Conservation (phyloP, 2,888 invertebrate genomes). For the Thalpophila matura region DNA sequence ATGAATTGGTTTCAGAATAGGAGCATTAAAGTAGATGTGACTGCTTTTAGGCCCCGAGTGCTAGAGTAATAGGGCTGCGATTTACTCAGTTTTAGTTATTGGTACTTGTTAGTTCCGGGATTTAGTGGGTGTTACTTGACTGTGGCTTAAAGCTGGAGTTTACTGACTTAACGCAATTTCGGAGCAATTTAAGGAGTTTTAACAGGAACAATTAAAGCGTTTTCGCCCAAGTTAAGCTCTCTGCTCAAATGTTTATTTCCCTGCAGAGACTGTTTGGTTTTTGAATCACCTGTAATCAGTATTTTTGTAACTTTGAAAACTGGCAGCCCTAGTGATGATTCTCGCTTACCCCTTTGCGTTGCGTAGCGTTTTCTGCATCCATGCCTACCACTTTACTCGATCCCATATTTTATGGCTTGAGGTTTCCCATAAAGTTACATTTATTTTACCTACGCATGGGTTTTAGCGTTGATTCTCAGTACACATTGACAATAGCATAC, state of each 20-base stretch:
- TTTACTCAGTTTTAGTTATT: conserved; percentile 38
- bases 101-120: conserved; percentile 24
- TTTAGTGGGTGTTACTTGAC: conserved; percentile 15
- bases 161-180: conserved; percentile 24
- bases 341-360: conserved; percentile 18
- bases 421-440: conserved; percentile 30
- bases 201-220: conserved; percentile 9
- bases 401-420: conserved; percentile 31
- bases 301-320: not conserved
- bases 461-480: conserved; percentile 7
- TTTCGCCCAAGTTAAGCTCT: not conserved
- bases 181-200: conserved; percentile 15
- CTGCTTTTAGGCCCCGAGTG: conserved; percentile 50
- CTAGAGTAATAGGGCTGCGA: conserved; percentile 36
- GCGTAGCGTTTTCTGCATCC: conserved; percentile 25
- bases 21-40: conserved; percentile 49
- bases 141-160: conserved; percentile 18
- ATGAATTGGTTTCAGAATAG: conserved; percentile 60
- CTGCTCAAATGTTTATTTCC: not conserved
- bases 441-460: conserved; percentile 16
- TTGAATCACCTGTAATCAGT: not conserved
- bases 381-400: conserved; percentile 19
- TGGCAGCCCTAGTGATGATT: conserved; percentile 20
- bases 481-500: conserved; percentile 45
- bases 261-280: not conserved